Percentiles rank a stretch among this genome's conserved stretches.
phyloP scores from a whole-genome alignment of 2,797 vertebrate species.

The Rhyacichthys aspro region DNA sequence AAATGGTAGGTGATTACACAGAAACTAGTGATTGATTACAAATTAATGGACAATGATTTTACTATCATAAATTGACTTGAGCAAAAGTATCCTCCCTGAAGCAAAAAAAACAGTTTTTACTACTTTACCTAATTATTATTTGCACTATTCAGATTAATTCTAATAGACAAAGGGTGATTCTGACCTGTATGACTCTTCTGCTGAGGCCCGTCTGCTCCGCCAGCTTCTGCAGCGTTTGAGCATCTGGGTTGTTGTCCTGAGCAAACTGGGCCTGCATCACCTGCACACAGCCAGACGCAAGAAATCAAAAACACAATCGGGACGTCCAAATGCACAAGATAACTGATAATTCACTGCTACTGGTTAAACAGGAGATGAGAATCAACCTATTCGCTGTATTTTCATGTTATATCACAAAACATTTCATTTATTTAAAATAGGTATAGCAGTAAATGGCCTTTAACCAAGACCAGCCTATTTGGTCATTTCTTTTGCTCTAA shows the following conservation, averaged over 20 bases:
- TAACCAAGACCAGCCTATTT: too few relatives aligned
- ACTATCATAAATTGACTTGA: too few relatives aligned
- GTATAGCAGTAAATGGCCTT: too few relatives aligned
- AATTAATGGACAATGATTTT: too few relatives aligned
- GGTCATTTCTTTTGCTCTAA: too few relatives aligned
- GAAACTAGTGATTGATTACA: too few relatives aligned
- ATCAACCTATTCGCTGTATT: too few relatives aligned
- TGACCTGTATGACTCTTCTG: conserved; percentile 95
- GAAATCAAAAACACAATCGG: neutral
- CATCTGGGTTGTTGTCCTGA: conserved; percentile 95
- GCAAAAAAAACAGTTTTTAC: too few relatives aligned
- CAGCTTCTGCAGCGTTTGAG: conserved; percentile 92
- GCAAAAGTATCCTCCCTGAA: too few relatives aligned
- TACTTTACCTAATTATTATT: neutral
- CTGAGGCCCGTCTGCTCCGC: conserved; percentile 95
- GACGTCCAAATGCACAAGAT: neutral
- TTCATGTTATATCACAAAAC: neutral
- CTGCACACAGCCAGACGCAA: conserved; percentile 69
- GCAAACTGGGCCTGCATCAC: conserved; percentile 96
- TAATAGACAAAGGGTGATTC: conserved; percentile 2
- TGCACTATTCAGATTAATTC: neutral
- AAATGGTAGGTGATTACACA: too few relatives aligned
- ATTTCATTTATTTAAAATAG: neutral
- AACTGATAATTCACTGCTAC: neutral
- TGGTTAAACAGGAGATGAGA: too few relatives aligned